phyloP scores from a whole-genome alignment of 2,113 vertebrate genomes.

The Gobiocypris rarus region DNA sequence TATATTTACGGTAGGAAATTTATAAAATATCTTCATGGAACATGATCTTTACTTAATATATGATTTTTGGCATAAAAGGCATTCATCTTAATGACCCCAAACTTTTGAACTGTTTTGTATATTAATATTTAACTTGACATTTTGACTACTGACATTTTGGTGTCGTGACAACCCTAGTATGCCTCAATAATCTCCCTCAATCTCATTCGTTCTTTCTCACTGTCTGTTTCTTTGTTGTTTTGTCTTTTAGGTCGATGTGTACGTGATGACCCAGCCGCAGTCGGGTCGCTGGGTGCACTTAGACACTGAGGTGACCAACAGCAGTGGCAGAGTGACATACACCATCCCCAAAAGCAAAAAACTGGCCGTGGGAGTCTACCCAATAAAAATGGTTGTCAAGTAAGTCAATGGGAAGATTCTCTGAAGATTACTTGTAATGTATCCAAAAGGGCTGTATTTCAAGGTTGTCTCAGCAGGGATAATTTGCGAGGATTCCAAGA shows the following conservation, averaged over 20 bases:
- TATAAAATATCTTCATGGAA: too few species aligned
- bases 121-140: neutral
- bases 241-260: constrained; percentile 86
- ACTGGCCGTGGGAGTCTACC: constrained; percentile 89
- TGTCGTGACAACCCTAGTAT: neutral
- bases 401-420: constrained; percentile 64
- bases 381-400: constrained; percentile 98
- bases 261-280: constrained; percentile 91
- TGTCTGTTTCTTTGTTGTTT: constrained; percentile 5
- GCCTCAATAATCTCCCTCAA: neutral
- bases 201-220: neutral
- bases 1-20: too few species aligned
- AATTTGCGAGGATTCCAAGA: constrained; percentile 3
- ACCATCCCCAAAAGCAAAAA: constrained; percentile 87
- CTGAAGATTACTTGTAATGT: constrained; percentile 30
- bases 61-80: too few species aligned
- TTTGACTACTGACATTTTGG: neutral
- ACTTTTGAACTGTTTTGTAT: neutral
- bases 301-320: constrained; percentile 94
- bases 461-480: constrained; percentile 10
- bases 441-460: constrained; percentile 13
- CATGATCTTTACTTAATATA: too few species aligned
- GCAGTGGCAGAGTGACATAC: constrained; percentile 89
- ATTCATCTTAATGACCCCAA: too few species aligned
- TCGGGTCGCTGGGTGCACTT: constrained; percentile 94